Conservation (phyloP, 2,113 vertebrate genomes). For the Suricata suricatta region DNA sequence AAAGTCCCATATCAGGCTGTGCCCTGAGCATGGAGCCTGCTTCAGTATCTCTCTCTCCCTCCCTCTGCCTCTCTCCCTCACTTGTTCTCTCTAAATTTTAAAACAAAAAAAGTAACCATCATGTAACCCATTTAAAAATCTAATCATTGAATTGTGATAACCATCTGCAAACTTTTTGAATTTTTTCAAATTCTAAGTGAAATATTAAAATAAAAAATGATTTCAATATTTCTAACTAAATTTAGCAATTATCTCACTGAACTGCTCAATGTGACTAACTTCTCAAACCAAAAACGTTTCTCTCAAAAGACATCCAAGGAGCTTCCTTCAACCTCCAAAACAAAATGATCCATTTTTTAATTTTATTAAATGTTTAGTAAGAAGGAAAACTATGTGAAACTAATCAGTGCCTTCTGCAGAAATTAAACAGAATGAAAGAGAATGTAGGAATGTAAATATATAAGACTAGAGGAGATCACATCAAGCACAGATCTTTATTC, state of each 20-base stretch:
- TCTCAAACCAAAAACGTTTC: background rate
- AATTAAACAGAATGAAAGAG: background rate
- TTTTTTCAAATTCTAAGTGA: background rate
- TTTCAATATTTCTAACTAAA: background rate
- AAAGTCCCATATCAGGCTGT: too few species aligned
- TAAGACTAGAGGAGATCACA: background rate
- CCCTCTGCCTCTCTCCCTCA: too few species aligned
- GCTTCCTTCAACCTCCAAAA: background rate
- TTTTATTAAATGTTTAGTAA: background rate
- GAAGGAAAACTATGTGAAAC: background rate
- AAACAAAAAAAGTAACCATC: background rate
- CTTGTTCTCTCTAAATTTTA: too few species aligned
- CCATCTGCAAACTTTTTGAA: background rate
- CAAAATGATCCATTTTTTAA: background rate
- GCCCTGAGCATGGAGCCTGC: too few species aligned
- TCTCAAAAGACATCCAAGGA: background rate
- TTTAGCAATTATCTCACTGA: background rate
- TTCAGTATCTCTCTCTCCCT: too few species aligned
- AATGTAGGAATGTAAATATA: background rate
- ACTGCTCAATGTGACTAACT: background rate
- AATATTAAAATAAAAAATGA: background rate
- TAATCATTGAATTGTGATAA: background rate
- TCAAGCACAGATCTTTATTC: background rate
- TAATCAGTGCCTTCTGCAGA: background rate
- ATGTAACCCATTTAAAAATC: background rate